Base-by-base conservation (phyloP, 2,113 vertebrate species). In the Casuarius casuarius region DNA sequence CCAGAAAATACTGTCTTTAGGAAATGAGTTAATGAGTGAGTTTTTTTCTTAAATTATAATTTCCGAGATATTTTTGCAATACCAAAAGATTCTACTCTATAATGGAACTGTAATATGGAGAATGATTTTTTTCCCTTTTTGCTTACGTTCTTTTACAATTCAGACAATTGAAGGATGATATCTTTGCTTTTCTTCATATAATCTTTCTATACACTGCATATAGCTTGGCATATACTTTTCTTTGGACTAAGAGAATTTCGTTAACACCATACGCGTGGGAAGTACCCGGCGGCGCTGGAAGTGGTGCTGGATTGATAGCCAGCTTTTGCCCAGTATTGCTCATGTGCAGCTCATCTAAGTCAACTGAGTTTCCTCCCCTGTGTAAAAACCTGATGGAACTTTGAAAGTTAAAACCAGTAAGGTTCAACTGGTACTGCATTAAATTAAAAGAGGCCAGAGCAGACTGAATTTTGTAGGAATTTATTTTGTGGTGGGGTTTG, bases 401-500 rank as follows among this genome's bases (percentile, higher is more conserved):
- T 59, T 78, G 52, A 40, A 38, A 66, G 87, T 87, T 59, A 63
- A 72, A 85, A 49, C 52, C 49, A 83, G 62, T 56, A 28, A 62
- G 59, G 70, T 49, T 86, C 63, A 31, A 66, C 75, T 54, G 75
- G 77, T 91, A 89, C 68, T 11, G 44, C 78, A 28, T 70, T 83
- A 83, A 85, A 90, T 83, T 76, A 76, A 61, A 73, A 8, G 67
- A 66, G 71, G 78, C 84, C 93, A 91, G 76, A 91, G 46, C 74
- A 93, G 81, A 95, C 4, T 19, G 86, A 86, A 86, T 77, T 92
- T 84, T 52, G 68, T 29, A 93, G 93, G 92, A 88, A 92, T 96
- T 95, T 80, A 74, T 94, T 94, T 91, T 86, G 88, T 73, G 91
- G 74, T 91, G 63, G 82, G 63, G 67, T 88, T 86, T 90, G 75